phyloP scores from a whole-genome alignment of 2,888 invertebrate species.

The Torymus aiolomorphi region DNA sequence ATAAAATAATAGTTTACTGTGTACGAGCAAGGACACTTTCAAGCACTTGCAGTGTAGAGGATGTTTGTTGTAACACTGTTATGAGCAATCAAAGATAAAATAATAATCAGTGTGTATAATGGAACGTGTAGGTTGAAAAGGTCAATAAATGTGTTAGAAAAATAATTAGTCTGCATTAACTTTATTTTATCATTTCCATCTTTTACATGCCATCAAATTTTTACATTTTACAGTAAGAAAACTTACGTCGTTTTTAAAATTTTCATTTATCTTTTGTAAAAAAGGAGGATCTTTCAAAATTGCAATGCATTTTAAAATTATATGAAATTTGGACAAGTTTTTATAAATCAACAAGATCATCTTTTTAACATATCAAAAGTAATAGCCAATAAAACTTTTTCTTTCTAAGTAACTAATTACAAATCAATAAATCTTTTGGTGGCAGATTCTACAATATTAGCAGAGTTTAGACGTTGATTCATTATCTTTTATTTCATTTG shows the following conservation, averaged over 20 bases:
- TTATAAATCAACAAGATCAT: conserved; percentile 18
- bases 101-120: no score
- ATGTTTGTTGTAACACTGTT: no score
- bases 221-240: conserved; percentile 52
- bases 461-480: conserved; percentile 28
- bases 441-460: conserved; percentile 53
- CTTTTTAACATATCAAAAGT: conserved; percentile 11
- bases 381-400: conserved; percentile 21
- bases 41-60: no score
- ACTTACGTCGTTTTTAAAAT: conserved; percentile 47
- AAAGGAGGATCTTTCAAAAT: conserved; percentile 40
- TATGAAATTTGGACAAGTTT: conserved; percentile 18
- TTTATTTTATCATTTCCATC: conserved; percentile 56
- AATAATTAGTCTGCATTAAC: conserved; percentile 54
- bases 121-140: neutral
- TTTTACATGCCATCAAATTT: conserved; percentile 54
- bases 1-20: no score
- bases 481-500: conserved; percentile 25
- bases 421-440: conserved; percentile 49
- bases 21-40: no score
- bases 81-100: no score
- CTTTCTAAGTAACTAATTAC: conserved; percentile 41
- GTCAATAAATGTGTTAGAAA: conserved; percentile 21
- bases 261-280: conserved; percentile 37
- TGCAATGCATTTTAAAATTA: conserved; percentile 20